Evolutionary conservation across 2,113 vertebrate species (phyloP).

Genomic region (Copsychus sechellarum): DNA sequence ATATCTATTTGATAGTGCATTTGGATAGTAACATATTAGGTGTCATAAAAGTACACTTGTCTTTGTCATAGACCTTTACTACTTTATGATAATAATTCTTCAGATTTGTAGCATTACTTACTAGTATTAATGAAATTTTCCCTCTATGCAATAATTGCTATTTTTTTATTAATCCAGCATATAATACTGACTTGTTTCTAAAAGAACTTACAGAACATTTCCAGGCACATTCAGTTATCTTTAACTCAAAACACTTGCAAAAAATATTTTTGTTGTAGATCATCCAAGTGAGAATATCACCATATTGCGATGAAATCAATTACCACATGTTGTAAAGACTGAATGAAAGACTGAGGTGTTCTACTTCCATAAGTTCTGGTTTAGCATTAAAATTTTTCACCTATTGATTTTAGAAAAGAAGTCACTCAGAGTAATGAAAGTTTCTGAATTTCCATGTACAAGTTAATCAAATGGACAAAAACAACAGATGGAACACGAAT

Average conservation of each 20-base stretch:
- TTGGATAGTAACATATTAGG: constrained; percentile 41
- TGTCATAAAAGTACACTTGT: constrained; percentile 60
- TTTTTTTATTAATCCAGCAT: neutral
- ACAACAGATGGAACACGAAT: constrained; percentile 20
- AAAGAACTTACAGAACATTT: constrained; percentile 48
- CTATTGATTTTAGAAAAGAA: constrained; percentile 19
- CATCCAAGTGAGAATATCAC: constrained; percentile 64
- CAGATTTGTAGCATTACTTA: neutral
- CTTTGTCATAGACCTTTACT: constrained; percentile 37
- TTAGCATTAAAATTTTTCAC: neutral
- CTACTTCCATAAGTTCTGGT: constrained; percentile 6
- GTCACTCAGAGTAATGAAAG: neutral
- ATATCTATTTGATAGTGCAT: constrained; percentile 67
- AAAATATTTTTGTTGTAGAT: constrained; percentile 56
- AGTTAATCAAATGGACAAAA: constrained; percentile 31
- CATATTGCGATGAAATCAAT: constrained; percentile 60
- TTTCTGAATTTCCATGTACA: neutral
- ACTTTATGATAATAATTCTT: neutral
- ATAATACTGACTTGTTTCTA: constrained; percentile 21
- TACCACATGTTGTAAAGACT: constrained; percentile 35
- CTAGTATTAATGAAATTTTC: neutral
- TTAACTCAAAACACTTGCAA: constrained; percentile 37
- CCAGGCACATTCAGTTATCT: constrained; percentile 29
- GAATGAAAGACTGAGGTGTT: constrained; percentile 40
- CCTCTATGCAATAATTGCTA: neutral